These are phyloP conservation scores for Aurelia aurita complex sp. Pacific DNA, from an alignment of 30 jellyfish, hydroid and myxozoan genomes.

Conservation along the genomic window DNA sequence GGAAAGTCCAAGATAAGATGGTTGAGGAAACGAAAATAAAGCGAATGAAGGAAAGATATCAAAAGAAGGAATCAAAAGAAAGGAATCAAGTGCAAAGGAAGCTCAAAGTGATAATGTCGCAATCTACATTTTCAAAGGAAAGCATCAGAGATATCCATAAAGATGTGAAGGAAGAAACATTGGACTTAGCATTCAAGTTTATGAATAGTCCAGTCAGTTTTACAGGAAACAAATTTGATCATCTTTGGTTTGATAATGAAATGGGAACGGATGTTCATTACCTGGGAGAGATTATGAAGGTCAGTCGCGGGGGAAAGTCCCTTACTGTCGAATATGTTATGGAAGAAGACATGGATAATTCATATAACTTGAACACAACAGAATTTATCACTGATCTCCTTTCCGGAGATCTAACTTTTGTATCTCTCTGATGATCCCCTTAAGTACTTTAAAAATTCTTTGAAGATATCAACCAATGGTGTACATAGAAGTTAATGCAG, in stretches of 20 bases:
- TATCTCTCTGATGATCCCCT: background rate
- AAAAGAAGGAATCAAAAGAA: background rate
- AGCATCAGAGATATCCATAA: slow-evolving; percentile 10
- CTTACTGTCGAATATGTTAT: background rate
- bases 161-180: background rate
- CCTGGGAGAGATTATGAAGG: background rate
- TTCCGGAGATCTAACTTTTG: background rate
- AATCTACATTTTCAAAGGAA: slow-evolving; percentile 10
- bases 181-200: slow-evolving; percentile 8
- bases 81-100: slow-evolving; percentile 27
- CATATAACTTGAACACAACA: background rate
- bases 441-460: background rate
- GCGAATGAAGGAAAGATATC: slow-evolving; percentile 6
- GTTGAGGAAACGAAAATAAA: background rate
- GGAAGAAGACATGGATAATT: background rate
- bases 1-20: background rate
- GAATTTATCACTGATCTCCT: slow-evolving; percentile 7
- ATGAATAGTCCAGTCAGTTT: slow-evolving; percentile 1
- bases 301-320: slow-evolving; percentile 15
- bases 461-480: background rate
- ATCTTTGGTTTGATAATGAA: slow-evolving; percentile 19
- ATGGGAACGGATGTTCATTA: slow-evolving; percentile 15
- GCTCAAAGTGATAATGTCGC: slow-evolving; percentile 4
- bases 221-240: background rate
- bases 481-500: background rate